phyloP scores from a whole-genome alignment of 2,113 vertebrate species.

The Cyanoramphus novaezelandiae region DNA sequence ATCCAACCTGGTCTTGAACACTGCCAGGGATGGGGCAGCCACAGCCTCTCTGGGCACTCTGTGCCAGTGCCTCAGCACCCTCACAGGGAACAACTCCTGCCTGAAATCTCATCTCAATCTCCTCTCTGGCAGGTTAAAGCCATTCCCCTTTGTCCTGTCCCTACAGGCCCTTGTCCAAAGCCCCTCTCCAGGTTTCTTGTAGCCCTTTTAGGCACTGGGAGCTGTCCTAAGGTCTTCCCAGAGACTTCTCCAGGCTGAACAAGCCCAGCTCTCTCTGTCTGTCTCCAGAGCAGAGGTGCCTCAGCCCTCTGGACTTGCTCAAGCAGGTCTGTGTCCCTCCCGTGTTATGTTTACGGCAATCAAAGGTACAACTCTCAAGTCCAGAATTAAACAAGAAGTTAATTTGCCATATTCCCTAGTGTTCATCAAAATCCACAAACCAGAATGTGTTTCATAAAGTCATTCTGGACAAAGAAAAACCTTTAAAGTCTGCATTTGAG shows the following conservation, averaged over 20 bases:
- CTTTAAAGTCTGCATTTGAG: neutral
- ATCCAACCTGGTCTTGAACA: neutral
- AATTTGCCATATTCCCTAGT: rapidly evolving
- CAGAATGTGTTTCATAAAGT: neutral
- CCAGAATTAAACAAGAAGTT: neutral
- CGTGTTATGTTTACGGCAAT: neutral
- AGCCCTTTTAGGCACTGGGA: neutral
- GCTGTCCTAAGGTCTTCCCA: neutral
- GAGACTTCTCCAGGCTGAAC: neutral
- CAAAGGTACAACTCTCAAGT: neutral
- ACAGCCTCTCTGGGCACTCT: neutral
- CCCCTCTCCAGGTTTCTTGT: neutral
- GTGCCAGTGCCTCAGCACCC: neutral
- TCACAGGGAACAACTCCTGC: neutral
- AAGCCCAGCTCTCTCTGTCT: neutral
- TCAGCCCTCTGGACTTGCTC: neutral
- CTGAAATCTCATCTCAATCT: neutral
- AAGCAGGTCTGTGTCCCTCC: neutral
- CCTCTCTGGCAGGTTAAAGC: neutral
- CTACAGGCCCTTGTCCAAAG: neutral
- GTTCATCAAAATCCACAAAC: neutral
- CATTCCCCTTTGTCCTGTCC: neutral
- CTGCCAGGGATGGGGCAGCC: neutral
- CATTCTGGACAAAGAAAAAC: neutral
- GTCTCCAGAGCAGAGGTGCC: neutral